Evolutionary conservation across 2,888 invertebrate genomes (phyloP), one percentile per base, ranked within the genome.

Genomic region (Hirtodrosophila alboralis): DNA sequence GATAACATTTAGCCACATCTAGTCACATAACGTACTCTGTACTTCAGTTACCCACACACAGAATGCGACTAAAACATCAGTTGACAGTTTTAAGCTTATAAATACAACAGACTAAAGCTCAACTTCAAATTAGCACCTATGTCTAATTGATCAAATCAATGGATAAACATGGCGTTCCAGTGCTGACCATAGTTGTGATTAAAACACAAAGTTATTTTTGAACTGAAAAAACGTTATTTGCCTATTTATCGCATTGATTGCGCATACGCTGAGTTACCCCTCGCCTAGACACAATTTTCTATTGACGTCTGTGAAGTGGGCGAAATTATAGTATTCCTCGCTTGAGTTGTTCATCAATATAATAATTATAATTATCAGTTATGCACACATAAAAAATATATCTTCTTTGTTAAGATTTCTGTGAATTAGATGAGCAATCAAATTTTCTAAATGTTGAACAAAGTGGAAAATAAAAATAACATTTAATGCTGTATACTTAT

Each of bases 111-210:
- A 18, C 30, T 51, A n/a, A n/a, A n/a, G 57, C 34, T 44, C 31
- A 38, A 37, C 54, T 58, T 30, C 26, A 56, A 75, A 70, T 75
- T 70, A 66, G 54, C 66, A 60, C 57, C 54, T 37, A 43, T 43
- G 48, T 51, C 68, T 76, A 76, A 74, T 74, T 67, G 68, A 27
- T 10, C 54, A 57, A 60, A 71, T 73, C 58, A 59, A 48, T 71
- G 45, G 27, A 52, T 47, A 40, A 52, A 48, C 76, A 73, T 71
- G 56, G 56, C 26, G 56, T 31, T 18, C 26, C 23, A 3, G 21
- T 34, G 49, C 43, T 54, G 57, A 54, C 47, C 58, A 53, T 23
- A 38, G 31, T 1, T 33, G 8, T n/a, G 21, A 4, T 12, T 13
- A 12, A 23, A 23, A 23, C 18, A 18, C n/a, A n/a, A n/a, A n/a